A percentile compares a stretch with the other conserved stretches of the same genome.
phyloP scores from a whole-genome alignment of 2,113 vertebrate species.

The Stercorarius parasiticus region DNA sequence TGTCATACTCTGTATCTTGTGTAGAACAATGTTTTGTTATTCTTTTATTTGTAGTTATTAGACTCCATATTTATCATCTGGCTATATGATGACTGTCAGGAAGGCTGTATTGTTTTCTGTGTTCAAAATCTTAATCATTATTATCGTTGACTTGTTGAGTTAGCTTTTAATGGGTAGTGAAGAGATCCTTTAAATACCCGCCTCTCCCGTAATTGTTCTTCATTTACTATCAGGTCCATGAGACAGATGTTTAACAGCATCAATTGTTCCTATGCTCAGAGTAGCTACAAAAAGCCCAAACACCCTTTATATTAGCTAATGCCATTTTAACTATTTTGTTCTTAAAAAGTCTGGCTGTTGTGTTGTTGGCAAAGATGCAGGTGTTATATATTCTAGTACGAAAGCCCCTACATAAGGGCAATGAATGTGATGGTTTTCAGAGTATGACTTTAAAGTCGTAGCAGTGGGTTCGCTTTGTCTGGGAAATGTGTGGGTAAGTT shows the following conservation, averaged over 20 bases:
- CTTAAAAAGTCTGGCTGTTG: background rate
- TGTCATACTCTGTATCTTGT: background rate
- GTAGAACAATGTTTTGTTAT: conserved; percentile 1
- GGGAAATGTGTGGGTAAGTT: background rate
- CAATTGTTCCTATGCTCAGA: background rate
- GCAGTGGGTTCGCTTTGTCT: background rate
- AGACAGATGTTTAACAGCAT: background rate
- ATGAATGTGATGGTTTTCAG: background rate
- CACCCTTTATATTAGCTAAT: background rate
- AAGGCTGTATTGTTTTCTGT: background rate
- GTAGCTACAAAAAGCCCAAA: background rate
- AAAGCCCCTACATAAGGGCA: background rate
- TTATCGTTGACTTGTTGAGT: background rate
- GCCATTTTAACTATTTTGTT: background rate
- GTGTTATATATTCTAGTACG: background rate
- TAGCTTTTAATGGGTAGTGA: background rate
- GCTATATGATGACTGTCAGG: background rate
- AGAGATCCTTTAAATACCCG: background rate
- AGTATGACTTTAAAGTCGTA: background rate
- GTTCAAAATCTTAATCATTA: background rate
- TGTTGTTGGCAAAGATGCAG: background rate
- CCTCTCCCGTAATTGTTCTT: background rate
- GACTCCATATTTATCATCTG: background rate
- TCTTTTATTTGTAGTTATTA: background rate
- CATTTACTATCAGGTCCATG: background rate